Percentiles rank a stretch among this genome's conserved stretches.
Evolutionary conservation across 2,113 vertebrate genomes (phyloP).

Genomic region (Mastomys coucha): DNA sequence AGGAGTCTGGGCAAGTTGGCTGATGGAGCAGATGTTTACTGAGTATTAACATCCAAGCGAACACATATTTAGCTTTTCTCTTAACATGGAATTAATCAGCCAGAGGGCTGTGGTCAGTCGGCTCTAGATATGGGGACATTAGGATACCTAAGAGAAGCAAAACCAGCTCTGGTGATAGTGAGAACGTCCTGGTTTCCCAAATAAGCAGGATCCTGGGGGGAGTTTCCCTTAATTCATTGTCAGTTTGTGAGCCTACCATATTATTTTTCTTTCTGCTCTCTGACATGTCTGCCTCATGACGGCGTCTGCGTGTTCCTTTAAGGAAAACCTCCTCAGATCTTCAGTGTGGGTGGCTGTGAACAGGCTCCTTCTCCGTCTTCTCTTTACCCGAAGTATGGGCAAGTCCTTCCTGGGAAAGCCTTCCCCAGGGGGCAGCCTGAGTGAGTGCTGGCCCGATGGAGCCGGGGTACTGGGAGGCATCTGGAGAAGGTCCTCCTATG

Average conservation of each 20-base stretch:
- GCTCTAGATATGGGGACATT: neutral
- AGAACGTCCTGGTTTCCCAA: conserved; percentile 57
- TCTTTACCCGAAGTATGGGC: neutral
- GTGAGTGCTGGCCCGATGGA: neutral
- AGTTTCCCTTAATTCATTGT: neutral
- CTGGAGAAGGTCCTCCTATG: neutral
- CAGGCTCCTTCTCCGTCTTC: neutral
- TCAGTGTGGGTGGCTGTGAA: neutral
- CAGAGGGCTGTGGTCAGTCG: neutral
- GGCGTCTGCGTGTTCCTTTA: neutral
- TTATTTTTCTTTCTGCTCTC: conserved; percentile 19
- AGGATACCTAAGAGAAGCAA: conserved; percentile 59
- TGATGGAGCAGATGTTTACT: neutral
- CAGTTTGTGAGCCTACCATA: neutral
- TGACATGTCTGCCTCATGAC: neutral
- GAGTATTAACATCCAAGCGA: neutral
- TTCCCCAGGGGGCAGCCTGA: neutral
- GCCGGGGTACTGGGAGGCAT: rapidly evolving
- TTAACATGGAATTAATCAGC: neutral
- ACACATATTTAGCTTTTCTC: neutral
- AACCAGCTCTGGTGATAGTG: conserved; percentile 44
- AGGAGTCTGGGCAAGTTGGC: neutral
- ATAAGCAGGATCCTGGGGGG: conserved; percentile 53
- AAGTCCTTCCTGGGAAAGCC: neutral
- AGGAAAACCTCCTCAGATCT: neutral